These are phyloP conservation scores for Menidia beryllina DNA, from an alignment of 2,113 vertebrate genomes.

Conservation along the genomic window DNA sequence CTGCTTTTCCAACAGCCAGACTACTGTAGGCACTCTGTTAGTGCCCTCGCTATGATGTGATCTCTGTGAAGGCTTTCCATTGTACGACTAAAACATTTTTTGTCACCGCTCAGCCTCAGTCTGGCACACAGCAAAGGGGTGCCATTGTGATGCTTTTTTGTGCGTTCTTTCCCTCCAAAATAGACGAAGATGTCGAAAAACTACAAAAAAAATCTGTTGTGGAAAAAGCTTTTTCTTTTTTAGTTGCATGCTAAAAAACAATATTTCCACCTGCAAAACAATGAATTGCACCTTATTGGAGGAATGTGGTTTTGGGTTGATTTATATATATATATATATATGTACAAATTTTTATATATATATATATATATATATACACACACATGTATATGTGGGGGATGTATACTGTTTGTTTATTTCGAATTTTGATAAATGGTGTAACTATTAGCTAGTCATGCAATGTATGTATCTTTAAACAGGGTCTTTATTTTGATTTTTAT, in stretches of 20 bases:
- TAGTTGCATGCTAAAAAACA: constrained; percentile 54
- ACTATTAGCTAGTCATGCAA: constrained; percentile 17
- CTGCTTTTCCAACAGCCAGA: constrained; percentile 45
- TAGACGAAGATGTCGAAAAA: constrained; percentile 25
- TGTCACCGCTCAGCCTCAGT: constrained; percentile 38
- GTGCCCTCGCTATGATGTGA: constrained; percentile 45
- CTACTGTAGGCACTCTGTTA: constrained; percentile 63
- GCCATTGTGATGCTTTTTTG: background rate
- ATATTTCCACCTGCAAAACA: constrained; percentile 42
- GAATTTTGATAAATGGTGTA: constrained; percentile 3
- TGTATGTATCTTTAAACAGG: constrained; percentile 48
- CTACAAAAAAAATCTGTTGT: background rate
- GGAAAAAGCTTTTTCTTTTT: constrained; percentile 11
- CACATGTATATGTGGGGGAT: background rate
- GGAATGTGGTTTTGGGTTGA: constrained; percentile 23
- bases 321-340: background rate
- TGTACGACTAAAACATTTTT: constrained; percentile 49
- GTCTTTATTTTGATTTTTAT: constrained; percentile 24
- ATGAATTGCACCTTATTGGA: constrained; percentile 67
- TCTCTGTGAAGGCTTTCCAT: constrained; percentile 57
- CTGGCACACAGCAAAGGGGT: background rate
- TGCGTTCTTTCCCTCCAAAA: constrained; percentile 6
- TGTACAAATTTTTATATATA: constrained; percentile 1
- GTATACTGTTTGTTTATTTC: constrained; percentile 14
- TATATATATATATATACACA: background rate